Base-by-base conservation (phyloP, 2,797 vertebrate genomes). In the Manis javanica region DNA sequence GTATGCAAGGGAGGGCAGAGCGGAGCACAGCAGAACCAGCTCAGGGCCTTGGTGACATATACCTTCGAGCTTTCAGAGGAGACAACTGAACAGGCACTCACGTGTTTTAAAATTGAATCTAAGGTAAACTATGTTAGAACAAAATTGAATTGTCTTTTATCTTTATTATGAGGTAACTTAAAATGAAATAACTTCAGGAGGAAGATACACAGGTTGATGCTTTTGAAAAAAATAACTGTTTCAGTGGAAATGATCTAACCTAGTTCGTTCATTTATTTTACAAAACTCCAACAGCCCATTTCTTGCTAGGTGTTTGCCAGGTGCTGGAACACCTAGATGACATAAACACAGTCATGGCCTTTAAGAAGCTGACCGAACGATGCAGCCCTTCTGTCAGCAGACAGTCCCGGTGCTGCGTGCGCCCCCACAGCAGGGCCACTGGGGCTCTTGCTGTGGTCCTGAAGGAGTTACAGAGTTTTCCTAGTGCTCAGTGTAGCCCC, bases 71-170 rank as follows among this genome's bases (percentile, higher is more conserved):
- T 21, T 83, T 55, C 24, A 59, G 19, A 24, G 26, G 31, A 64
- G 10, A 81, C 26, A 61, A 66, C 39, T 77, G 29, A 78, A 51
- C 21, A 81, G n/a, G 6, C 64, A 88, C 68, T 31, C 24, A 0
- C 39, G 37, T 57, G 59, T 84, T 95, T 88, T 77, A 78, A 78
- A 66, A 53, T 29, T 71, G 49, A n/a, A 61, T 66, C 83, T 78
- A 63, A 90, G 86, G 85, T 42, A 74, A 90, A 74, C 26, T n/a
- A 39, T 39, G 14, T 77, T 46, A 46, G 55, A 68, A 57, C 23
- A 86, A 90, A 86, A 55, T 29, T 63, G 61, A 34, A 21, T 53
- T 74, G 55, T 51, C 51, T 68, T 63, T 75, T 57, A 16, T 42
- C 46, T 83, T 37, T 68, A 10, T 66, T 64, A 77, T 49, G 1